A percentile compares a stretch with the other conserved stretches of the same genome.
phyloP scores from a whole-genome alignment of 2,113 vertebrate species.

The Paedocypris sp. region DNA sequence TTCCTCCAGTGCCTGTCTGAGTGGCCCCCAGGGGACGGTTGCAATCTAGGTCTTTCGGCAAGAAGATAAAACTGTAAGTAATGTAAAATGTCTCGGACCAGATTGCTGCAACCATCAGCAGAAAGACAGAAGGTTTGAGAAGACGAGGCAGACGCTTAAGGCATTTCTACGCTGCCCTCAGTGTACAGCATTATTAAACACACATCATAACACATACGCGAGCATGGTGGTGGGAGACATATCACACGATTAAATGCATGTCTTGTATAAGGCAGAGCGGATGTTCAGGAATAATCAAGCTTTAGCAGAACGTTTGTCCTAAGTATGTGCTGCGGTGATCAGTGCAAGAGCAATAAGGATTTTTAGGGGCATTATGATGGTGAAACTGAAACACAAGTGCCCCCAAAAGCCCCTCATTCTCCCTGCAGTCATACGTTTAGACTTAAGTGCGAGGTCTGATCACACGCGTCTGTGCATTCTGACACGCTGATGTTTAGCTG shows the following conservation, averaged over 20 bases:
- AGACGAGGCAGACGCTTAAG: conserved; percentile 4
- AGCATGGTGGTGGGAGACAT: neutral
- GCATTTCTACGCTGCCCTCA: conserved; percentile 4
- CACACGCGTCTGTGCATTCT: neutral
- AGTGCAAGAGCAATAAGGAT: conserved; percentile 92
- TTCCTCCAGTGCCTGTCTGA: neutral
- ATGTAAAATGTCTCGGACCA: neutral
- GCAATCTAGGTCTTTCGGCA: neutral
- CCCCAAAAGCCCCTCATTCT: conserved; percentile 94
- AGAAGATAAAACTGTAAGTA: neutral
- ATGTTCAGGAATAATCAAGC: too few relatives aligned
- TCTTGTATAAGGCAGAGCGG: too few relatives aligned
- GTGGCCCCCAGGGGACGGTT: neutral
- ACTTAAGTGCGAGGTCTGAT: neutral
- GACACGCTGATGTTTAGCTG: too few relatives aligned
- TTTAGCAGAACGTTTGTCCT: neutral
- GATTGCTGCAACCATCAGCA: conserved; percentile 1
- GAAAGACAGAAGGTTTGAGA: conserved; percentile 12
- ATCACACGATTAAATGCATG: too few relatives aligned
- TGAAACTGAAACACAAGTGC: conserved; percentile 81
- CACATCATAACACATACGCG: neutral
- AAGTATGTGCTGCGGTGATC: conserved; percentile 43
- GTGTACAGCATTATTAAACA: conserved; percentile 7
- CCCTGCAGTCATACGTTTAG: conserved; percentile 60
- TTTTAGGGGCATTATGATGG: conserved; percentile 93